A percentile compares a stretch with the other conserved stretches of the same genome.
Conservation (phyloP, 2,113 vertebrate genomes). For the Cyanoderma ruficeps region DNA sequence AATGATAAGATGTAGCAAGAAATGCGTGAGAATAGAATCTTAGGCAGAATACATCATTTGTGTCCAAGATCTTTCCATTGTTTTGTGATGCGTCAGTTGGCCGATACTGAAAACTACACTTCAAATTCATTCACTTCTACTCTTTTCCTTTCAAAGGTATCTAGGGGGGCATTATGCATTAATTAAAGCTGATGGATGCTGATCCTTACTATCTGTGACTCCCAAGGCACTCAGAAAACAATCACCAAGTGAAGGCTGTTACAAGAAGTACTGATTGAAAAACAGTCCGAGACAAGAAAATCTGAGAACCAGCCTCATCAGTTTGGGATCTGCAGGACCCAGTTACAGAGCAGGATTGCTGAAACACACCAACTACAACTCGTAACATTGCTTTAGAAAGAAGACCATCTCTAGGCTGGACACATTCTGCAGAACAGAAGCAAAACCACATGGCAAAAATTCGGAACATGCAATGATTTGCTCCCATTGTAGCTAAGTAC, state of each 20-base stretch:
- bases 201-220: not conserved
- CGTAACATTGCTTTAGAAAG: not conserved
- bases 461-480: not conserved
- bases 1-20: constrained; percentile 36
- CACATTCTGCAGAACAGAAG: not conserved
- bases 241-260: not conserved
- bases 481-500: not conserved
- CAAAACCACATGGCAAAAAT: not conserved
- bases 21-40: constrained; percentile 55
- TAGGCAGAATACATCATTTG: not conserved
- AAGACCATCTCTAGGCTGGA: not conserved
- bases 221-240: not conserved
- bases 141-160: not conserved
- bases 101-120: not conserved
- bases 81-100: not conserved
- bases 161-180: not conserved
- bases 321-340: not conserved
- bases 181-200: not conserved
- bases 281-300: not conserved
- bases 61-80: not conserved
- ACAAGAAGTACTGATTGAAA: not conserved
- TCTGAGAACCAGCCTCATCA: not conserved
- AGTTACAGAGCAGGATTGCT: not conserved
- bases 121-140: not conserved
- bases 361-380: not conserved